A percentile compares a stretch with the other conserved stretches of the same genome.
These are phyloP conservation scores for Catostomus latipinnis DNA, from an alignment of 2,797 vertebrate species.

Conservation along the genomic window DNA sequence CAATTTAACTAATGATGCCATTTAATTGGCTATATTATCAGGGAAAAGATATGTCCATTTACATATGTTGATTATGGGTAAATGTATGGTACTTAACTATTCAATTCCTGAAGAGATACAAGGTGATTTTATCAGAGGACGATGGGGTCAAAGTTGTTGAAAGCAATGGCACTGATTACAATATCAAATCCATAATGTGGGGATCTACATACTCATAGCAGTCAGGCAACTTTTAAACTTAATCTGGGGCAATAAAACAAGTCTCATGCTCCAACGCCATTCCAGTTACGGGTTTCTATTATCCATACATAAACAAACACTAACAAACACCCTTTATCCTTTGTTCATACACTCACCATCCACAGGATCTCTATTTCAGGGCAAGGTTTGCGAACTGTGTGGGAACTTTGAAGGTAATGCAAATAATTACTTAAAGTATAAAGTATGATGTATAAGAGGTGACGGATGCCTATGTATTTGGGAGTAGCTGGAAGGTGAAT, in stretches of 20 bases:
- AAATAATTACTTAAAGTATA: slow-evolving; percentile 82
- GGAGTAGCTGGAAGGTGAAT: slow-evolving; percentile 85
- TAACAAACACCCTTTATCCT: not conserved
- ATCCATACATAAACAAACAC: not conserved
- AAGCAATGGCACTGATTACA: slow-evolving; percentile 61
- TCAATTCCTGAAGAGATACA: slow-evolving; percentile 75
- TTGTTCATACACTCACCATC: not conserved
- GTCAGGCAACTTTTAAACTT: slow-evolving; percentile 78
- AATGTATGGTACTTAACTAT: too few relatives aligned
- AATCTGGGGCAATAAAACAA: slow-evolving; percentile 91
- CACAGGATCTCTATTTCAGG: slow-evolving; percentile 67
- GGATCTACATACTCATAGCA: slow-evolving; percentile 87
- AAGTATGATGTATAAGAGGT: slow-evolving; percentile 80
- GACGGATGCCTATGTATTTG: slow-evolving; percentile 78
- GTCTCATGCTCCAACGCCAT: slow-evolving; percentile 83
- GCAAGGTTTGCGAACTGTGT: slow-evolving; percentile 87
- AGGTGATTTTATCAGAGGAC: slow-evolving; percentile 83
- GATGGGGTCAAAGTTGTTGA: slow-evolving; percentile 69
- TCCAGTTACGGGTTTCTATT: slow-evolving; percentile 80
- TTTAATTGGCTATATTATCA: not conserved
- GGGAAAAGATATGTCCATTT: not conserved
- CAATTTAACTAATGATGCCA: not conserved
- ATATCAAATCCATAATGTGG: slow-evolving; percentile 74
- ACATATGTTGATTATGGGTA: too few relatives aligned
- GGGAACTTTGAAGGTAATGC: slow-evolving; percentile 85